These are phyloP conservation scores for Aphodius granarius DNA, from an alignment of 2,888 invertebrate genomes.

Conservation along the genomic window DNA sequence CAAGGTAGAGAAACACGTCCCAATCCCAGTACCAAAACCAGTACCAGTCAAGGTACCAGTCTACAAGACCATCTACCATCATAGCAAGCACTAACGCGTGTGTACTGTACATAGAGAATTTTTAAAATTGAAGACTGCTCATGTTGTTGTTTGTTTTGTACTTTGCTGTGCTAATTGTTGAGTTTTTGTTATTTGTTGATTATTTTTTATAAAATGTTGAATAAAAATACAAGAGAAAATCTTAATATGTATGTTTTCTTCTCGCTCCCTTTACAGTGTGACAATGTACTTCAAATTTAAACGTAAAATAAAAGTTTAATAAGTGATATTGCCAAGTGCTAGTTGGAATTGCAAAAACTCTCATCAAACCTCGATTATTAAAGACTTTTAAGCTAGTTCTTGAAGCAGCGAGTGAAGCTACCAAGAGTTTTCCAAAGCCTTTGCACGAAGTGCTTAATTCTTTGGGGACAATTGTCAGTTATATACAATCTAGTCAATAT, in stretches of 20 bases:
- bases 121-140: slow-evolving; percentile 23
- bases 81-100: slow-evolving; percentile 57
- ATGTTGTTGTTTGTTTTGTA: slow-evolving; percentile 16
- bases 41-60: slow-evolving; percentile 72
- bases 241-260: background rate
- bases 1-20: slow-evolving; percentile 68
- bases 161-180: slow-evolving; percentile 11
- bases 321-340: too few relatives aligned
- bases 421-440: too few relatives aligned
- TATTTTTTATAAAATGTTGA: slow-evolving; percentile 24
- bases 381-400: too few relatives aligned
- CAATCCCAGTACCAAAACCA: slow-evolving; percentile 69
- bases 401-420: too few relatives aligned
- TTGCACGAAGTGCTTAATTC: too few relatives aligned
- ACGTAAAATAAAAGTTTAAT: too few relatives aligned
- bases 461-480: too few relatives aligned
- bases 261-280: too few relatives aligned
- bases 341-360: too few relatives aligned
- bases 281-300: too few relatives aligned
- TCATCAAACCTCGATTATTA: too few relatives aligned
- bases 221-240: slow-evolving; percentile 16
- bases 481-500: too few relatives aligned
- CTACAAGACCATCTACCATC: slow-evolving; percentile 72
- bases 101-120: background rate
- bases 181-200: slow-evolving; percentile 21